Percentiles rank a stretch among this genome's conserved stretches.
phyloP scores from a whole-genome alignment of 2,797 vertebrate genomes.

The Centroberyx gerrardi region DNA sequence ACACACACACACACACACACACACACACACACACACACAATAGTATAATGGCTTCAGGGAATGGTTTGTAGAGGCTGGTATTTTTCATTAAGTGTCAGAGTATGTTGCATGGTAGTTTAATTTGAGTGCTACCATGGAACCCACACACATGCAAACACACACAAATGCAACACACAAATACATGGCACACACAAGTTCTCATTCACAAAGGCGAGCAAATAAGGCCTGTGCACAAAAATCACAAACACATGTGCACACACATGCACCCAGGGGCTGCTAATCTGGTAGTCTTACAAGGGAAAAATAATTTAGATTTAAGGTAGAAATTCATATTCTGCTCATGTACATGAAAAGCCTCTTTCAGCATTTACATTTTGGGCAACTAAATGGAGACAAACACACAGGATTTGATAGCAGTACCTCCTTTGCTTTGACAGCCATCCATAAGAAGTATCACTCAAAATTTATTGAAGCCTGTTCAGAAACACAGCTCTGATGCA shows the following conservation, averaged over 20 bases:
- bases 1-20: constrained; percentile 36
- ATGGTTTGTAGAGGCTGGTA: constrained; percentile 39
- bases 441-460: not conserved
- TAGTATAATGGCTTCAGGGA: constrained; percentile 51
- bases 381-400: not conserved
- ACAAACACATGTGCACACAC: not conserved
- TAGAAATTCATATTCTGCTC: not conserved
- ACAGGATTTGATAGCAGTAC: not conserved
- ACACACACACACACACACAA: constrained; percentile 40
- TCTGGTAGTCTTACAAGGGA: not conserved
- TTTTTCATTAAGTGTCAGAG: constrained; percentile 49
- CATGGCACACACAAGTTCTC: too few species aligned
- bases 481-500: not conserved
- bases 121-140: constrained; percentile 32
- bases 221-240: too few species aligned
- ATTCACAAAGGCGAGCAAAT: too few species aligned
- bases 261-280: not conserved
- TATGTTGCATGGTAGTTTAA: constrained; percentile 41
- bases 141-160: not conserved
- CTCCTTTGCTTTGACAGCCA: not conserved
- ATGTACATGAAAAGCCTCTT: not conserved
- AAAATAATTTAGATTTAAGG: not conserved
- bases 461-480: not conserved
- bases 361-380: not conserved
- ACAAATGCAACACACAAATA: too few species aligned